Evolutionary conservation across 2,113 vertebrate species (phyloP), one percentile per base, ranked within the genome.

Genomic region (Mormyrus iriodes): DNA sequence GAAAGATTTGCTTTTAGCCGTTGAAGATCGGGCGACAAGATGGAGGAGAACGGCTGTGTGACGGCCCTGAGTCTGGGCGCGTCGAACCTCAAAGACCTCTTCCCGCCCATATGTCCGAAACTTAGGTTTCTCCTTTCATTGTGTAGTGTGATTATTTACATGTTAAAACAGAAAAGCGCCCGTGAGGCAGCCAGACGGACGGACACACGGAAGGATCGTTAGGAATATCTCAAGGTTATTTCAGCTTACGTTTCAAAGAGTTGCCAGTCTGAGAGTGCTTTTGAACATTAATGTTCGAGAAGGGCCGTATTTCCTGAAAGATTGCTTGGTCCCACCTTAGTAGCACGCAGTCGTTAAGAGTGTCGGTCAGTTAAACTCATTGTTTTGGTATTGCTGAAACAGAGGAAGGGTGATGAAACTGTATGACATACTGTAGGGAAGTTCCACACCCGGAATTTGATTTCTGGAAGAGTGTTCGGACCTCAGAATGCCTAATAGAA

Each of bases 401-500:
- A 13, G 39, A 90, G 17, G 35, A 7, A 88, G 53, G 85, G 24
- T 61, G 69, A 83, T 58, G 86, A 88, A 88, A 49, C 61, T 49
- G 39, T 90, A 49, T 51, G 73, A 48, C 86, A 69, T 52, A 19
- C 51, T 2, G 12, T 39, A 42, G 46, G 35, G 55, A 39, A 51
- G 27, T 49, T 61, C 61, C 85, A 61, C 48, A 19, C n/a, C 84
- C n/a, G 61, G 8, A 89, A 76, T 31, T 90, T 86, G 84, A 89
- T 90, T 73, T 55, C 24, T 10, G 42, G 42, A 73, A 24, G 27
- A 88, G 86, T 88, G 86, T 35, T 90, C 52, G 76, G n/a, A 31
- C 86, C 46, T 88, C 24, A 83, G 27, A 88, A 73, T 83, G 42
- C 44, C 84, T 86, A 86, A 86, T 52, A 69, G 44, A 27, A 19